Base-by-base conservation (phyloP, 1,140 invertebrate species). In the Euwallacea similis region DNA sequence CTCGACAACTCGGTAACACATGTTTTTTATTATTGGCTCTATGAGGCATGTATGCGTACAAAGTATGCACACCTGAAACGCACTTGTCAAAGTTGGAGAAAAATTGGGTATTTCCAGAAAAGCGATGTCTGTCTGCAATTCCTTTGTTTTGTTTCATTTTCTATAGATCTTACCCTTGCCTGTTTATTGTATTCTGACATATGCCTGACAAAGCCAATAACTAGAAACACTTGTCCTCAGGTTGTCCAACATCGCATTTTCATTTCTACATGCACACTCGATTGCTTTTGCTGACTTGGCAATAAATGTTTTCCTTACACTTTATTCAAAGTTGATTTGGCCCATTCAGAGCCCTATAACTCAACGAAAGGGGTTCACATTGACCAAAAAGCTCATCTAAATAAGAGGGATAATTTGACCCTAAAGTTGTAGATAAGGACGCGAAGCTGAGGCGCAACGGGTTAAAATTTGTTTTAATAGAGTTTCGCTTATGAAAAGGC, bases 401-500 rank as follows among this genome's bases (percentile, higher is more conserved):
- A 68, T 68, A 68, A 61, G 53, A 67, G 65, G 43, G 58, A 10
- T 68, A 68, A 68, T 61, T 59, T 58, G 56, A 68, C 66, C 66
- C 66, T 68, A 68, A 68, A 60, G 66, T 68, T 59, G 42, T 7
- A 60, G 66, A 68, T 68, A 68, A 68, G 56, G 66, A 50, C 56
- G 56, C 9, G 21, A 61, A 53, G 33, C 56, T 9, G 7, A 68
- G 66, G 44, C 43, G 43, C 16, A 68, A 68, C 53, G 66, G 66
- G 46, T 60, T 68, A 46, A 68, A 68, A 68, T 61, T 61, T 68
- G 58, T 60, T 68, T 68, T 61, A 61, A 60, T 68, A 53, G 62
- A 64, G 16, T 66, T 66, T 21, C 42, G 16, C 43, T 66, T 58
- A 58, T 66, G 53, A 44, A 66, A 66, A 42, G 42, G 58, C 9